Evolutionary conservation across 1,140 invertebrate species (phyloP).

Genomic region (Drosophila nannoptera): DNA sequence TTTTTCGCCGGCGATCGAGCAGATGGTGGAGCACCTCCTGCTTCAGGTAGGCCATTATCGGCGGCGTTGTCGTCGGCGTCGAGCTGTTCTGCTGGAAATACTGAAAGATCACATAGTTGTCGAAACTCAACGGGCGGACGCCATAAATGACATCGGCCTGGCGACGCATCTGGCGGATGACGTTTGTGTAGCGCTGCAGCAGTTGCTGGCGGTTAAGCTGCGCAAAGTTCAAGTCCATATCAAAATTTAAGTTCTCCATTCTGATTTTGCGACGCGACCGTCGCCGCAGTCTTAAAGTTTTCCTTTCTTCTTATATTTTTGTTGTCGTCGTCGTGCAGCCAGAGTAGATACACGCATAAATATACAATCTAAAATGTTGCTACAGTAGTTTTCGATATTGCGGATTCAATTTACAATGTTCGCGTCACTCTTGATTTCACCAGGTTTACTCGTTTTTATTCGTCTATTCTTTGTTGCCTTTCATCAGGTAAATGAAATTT

Average conservation of each 20-base stretch:
- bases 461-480: background rate
- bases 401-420: background rate
- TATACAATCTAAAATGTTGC: background rate
- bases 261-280: conserved; percentile 20
- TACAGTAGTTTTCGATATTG: background rate
- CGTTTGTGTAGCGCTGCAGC: conserved; percentile 61
- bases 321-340: background rate
- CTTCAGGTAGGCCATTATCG: conserved; percentile 56
- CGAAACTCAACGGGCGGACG: conserved; percentile 66
- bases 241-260: conserved; percentile 60
- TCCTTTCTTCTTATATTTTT: no score
- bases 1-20: conserved; percentile 69
- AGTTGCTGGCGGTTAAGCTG: conserved; percentile 67
- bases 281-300: background rate
- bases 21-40: conserved; percentile 71
- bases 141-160: conserved; percentile 65
- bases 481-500: background rate
- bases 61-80: conserved; percentile 20
- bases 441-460: conserved; percentile 10
- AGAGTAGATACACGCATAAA: background rate
- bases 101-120: conserved; percentile 73
- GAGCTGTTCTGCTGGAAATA: conserved; percentile 66
- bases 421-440: conserved; percentile 2
- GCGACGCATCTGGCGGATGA: conserved; percentile 55
- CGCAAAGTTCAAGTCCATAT: conserved; percentile 64